Evolutionary conservation across 2,113 vertebrate species (phyloP).

Genomic region (Campylomormyrus numenius): DNA sequence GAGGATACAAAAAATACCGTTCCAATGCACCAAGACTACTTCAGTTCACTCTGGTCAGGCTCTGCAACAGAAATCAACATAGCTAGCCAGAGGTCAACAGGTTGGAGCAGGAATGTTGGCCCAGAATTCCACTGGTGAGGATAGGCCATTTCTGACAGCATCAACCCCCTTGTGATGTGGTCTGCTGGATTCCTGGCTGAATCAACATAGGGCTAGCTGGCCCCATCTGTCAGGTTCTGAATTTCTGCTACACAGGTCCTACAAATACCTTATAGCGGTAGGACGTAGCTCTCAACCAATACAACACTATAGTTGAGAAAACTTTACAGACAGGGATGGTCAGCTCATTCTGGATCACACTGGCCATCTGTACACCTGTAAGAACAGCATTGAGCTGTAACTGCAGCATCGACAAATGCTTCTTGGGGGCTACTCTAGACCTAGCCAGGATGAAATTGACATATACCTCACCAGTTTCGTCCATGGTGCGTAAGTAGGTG

Average conservation of each 20-base stretch:
- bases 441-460: not conserved
- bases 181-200: not conserved
- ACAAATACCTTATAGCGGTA: no score
- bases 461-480: not conserved
- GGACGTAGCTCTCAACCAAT: no score
- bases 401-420: not conserved
- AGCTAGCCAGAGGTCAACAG: not conserved
- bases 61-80: not conserved
- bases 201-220: no score
- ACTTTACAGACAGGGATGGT: no score
- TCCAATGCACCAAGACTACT: not conserved
- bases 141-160: not conserved
- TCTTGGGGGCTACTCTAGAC: not conserved
- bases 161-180: not conserved
- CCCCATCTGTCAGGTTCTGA: no score
- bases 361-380: not conserved
- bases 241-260: no score
- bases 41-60: not conserved
- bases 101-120: not conserved
- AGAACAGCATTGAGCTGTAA: not conserved
- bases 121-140: not conserved
- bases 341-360: not conserved
- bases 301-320: no score
- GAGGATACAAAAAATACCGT: not conserved
- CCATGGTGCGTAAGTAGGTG: not conserved